These are phyloP conservation scores for Oreochromis mossambicus DNA, from an alignment of 2,797 vertebrate species.

Conservation along the genomic window DNA sequence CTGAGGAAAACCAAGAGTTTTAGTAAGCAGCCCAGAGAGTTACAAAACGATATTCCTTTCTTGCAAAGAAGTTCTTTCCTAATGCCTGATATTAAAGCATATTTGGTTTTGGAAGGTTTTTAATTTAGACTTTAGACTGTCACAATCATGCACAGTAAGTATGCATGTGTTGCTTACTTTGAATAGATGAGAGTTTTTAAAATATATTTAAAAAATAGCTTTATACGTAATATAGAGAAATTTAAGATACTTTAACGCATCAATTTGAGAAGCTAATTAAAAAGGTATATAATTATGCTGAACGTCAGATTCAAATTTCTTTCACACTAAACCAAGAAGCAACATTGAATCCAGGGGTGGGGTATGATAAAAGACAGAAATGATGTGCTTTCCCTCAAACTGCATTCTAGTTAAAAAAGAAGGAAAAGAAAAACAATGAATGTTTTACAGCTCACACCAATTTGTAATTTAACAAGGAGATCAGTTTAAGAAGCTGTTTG, in stretches of 20 bases:
- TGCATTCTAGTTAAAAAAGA: background rate
- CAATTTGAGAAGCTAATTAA: background rate
- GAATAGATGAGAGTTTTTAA: background rate
- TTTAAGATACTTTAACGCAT: background rate
- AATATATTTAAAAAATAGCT: background rate
- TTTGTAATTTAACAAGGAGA: background rate
- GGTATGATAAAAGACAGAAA: background rate
- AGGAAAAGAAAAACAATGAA: background rate
- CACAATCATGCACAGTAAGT: background rate
- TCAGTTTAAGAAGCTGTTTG: background rate
- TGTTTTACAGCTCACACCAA: background rate
- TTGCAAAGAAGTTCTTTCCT: background rate
- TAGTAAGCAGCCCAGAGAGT: background rate
- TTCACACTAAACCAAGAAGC: background rate
- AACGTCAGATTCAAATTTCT: background rate
- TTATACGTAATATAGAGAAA: background rate
- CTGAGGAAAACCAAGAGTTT: constrained; percentile 6
- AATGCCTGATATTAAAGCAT: background rate
- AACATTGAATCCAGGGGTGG: background rate
- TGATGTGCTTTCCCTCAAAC: fast-evolving
- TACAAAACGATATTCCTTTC: background rate
- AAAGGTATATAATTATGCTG: background rate
- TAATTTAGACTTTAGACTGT: background rate
- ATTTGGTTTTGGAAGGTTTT: background rate
- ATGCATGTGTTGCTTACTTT: background rate